Evolutionary conservation across 2,113 vertebrate genomes (phyloP).

Genomic region (Carettochelys insculpta): DNA sequence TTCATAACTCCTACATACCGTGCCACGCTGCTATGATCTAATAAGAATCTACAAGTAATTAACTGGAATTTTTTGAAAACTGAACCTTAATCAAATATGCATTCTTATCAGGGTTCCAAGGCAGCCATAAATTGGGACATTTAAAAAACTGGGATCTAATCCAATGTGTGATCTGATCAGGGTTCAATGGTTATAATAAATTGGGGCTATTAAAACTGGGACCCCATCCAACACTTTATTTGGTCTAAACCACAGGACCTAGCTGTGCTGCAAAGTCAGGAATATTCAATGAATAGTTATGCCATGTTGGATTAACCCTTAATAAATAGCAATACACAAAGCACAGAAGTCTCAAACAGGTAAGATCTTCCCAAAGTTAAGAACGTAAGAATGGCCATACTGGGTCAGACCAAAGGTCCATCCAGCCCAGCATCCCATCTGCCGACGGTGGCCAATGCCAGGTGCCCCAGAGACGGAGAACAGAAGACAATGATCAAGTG

Average conservation of each 20-base stretch:
- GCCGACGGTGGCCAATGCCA: no score
- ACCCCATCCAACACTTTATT: slow-evolving; percentile 79
- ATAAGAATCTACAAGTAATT: slow-evolving; percentile 84
- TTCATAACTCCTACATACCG: slow-evolving; percentile 73
- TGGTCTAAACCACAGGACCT: slow-evolving; percentile 77
- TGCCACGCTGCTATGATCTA: slow-evolving; percentile 71
- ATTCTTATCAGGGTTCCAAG: slow-evolving; percentile 79
- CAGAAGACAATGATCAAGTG: no score
- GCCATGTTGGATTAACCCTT: slow-evolving; percentile 76
- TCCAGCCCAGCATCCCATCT: no score
- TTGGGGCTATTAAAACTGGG: slow-evolving; percentile 84
- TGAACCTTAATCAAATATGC: slow-evolving; percentile 79
- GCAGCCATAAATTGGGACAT: slow-evolving; percentile 81
- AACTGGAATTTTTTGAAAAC: slow-evolving; percentile 77
- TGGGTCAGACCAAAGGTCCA: no score
- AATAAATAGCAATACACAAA: slow-evolving; percentile 64
- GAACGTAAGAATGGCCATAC: no score
- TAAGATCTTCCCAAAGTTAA: slow-evolving; percentile 59
- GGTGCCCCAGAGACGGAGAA: no score
- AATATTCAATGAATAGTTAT: slow-evolving; percentile 70
- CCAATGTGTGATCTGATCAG: slow-evolving; percentile 82
- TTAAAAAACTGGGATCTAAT: slow-evolving; percentile 84
- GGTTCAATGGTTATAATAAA: slow-evolving; percentile 86
- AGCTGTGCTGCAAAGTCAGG: slow-evolving; percentile 73
- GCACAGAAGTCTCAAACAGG: slow-evolving; percentile 59